phyloP scores from a whole-genome alignment of 2,797 vertebrate species.

The Lacerta viridis region DNA sequence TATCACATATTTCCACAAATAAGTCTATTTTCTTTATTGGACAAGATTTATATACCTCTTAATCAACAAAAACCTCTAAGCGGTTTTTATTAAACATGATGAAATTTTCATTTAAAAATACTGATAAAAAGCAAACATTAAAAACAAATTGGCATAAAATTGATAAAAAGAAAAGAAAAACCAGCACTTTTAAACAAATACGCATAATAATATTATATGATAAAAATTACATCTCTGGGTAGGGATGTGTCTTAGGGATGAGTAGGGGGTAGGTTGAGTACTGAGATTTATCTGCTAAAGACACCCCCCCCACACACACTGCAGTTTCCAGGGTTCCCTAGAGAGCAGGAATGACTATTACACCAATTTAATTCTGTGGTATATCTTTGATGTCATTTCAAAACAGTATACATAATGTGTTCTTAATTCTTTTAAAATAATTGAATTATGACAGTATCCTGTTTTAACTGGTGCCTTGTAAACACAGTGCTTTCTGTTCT shows the following conservation, averaged over 20 bases:
- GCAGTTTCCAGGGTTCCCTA: not conserved
- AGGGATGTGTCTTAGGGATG: not conserved
- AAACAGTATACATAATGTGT: not conserved
- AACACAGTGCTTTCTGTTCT: conserved; percentile 40
- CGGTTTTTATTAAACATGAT: too few species aligned
- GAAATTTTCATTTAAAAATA: too few species aligned
- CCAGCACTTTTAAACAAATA: too few species aligned
- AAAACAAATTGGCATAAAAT: too few species aligned
- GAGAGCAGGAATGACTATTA: not conserved
- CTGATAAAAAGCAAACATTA: too few species aligned
- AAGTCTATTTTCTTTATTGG: too few species aligned
- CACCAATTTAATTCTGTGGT: not conserved
- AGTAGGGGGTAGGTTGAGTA: too few species aligned
- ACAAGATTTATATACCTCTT: too few species aligned
- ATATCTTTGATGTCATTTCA: not conserved
- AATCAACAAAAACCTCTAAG: too few species aligned
- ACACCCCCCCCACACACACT: not conserved
- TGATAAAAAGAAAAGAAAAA: too few species aligned
- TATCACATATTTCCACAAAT: not conserved
- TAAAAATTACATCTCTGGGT: not conserved
- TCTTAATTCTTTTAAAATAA: not conserved
- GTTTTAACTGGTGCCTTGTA: conserved; percentile 6
- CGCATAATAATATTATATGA: too few species aligned
- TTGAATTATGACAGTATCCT: not conserved
- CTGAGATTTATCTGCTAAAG: not conserved